Base-by-base conservation (phyloP, 2,113 vertebrate genomes). In the Brachyistius frenatus region DNA sequence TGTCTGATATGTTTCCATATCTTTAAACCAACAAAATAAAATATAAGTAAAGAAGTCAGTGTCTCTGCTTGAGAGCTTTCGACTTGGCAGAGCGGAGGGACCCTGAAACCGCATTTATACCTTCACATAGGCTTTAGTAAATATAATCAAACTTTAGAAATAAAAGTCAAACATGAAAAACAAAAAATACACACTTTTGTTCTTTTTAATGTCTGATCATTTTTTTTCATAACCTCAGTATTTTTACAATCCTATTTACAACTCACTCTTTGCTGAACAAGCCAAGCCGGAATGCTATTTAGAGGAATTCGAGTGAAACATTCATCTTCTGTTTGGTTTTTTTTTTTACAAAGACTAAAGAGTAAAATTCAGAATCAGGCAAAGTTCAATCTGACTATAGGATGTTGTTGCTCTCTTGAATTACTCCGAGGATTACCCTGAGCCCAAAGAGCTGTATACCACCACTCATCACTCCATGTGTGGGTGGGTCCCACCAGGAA, bases 401-500 rank as follows among this genome's bases (percentile, higher is more conserved):
- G 23, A 23, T 23, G 23, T 1, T 23, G 23, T 23, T 5, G 16
- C 60, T 68, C 35, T 55, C 83, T 62, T 73, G 74, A 78, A 76
- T 83, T 56, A 69, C 16, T 15, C 49, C 23, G 67, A 77, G 78
- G 63, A 80, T 77, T 71, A 78, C 62, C 62, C 68, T 72, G 54
- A 36, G 62, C 49, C 69, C 55, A 76, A 35, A 73, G 53, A 31
- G 16, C 56, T 33, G 37, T 79, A 75, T 14, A 63, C 41, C 73
- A 65, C 9, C 71, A 55, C 76, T 85, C 80, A 87, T 88, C 80
- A 64, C 65, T 85, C 35, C 44, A 62, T 72, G 72, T 70, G 67
- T 76, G 81, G 66, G 80, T 73, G 80, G 75, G 52, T 79, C 84
- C 81, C 76, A 52, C 44, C 7, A 70, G 80, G 74, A 85, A 65